phyloP scores from a whole-genome alignment of 2,113 vertebrate species.

The Zosterops borbonicus region DNA sequence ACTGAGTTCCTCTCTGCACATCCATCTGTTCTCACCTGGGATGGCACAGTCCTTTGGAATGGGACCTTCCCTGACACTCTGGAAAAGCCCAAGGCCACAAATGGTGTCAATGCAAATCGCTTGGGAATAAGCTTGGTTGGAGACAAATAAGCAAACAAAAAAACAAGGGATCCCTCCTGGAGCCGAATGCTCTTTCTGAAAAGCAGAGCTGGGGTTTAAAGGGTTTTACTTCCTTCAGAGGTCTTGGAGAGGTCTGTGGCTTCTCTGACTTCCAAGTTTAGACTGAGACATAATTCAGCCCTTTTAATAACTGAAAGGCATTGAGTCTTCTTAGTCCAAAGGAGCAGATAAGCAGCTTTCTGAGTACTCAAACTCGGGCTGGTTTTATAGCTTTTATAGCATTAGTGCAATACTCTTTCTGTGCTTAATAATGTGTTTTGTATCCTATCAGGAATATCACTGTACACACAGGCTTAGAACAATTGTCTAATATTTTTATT shows the following conservation, averaged over 20 bases:
- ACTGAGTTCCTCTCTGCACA: accelerated
- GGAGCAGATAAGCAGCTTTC: slow-evolving; percentile 60
- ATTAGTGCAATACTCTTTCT: background rate
- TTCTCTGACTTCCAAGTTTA: slow-evolving; percentile 21
- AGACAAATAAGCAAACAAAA: background rate
- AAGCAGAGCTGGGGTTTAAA: background rate
- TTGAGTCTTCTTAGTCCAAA: slow-evolving; percentile 46
- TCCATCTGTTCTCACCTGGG: background rate
- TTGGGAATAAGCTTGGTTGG: background rate
- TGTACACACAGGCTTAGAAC: background rate
- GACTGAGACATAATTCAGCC: background rate
- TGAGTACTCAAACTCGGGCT: slow-evolving; percentile 19
- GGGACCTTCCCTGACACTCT: background rate
- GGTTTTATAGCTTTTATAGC: slow-evolving; percentile 2
- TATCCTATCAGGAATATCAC: background rate
- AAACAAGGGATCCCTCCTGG: background rate
- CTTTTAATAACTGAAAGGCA: slow-evolving; percentile 53
- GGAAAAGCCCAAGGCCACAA: background rate
- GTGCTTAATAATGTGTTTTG: background rate
- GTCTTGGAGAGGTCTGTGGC: background rate
- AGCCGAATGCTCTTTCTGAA: background rate
- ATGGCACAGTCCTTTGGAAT: background rate
- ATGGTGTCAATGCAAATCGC: accelerated
- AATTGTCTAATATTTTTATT: background rate
- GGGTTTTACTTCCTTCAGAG: background rate